Base-by-base conservation (phyloP, 2,888 invertebrate species). In the Quadroppia sp. region DNA sequence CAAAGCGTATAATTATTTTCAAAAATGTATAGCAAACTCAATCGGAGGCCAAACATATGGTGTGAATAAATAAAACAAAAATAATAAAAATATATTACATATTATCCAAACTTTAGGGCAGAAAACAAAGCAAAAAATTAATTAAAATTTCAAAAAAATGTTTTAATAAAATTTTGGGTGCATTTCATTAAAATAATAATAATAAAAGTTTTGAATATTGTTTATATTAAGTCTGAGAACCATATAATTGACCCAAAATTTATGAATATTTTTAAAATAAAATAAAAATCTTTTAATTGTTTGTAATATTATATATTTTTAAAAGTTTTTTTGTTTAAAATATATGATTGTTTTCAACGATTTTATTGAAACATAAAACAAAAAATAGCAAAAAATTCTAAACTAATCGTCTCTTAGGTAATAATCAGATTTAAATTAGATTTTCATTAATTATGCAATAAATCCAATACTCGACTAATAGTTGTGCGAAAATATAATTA, bases 161-260 rank as follows among this genome's bases (percentile, higher is more conserved):
- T 20, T 67, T 67, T 20, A 67, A 59, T 59, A n/a, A 64, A 64
- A 20, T 67, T 67, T 67, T 67, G 67, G 67, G 67, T 67, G 67
- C 40, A 67, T 67, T 67, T 42, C 36, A 67, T 67, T 67, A 67
- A 20, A 40, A 7, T 17, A 40, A 28, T 13, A 32, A 61, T 32
- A 61, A 32, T 32, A 61, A 32, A 61, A 61, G 13, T 32, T 32
- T 23, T 53, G 53, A 53, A 53, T 48, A 48, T 53, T 36, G 36
- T 36, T 36, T 36, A 36, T 36, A 36, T 36, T 7, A 11, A 36
- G 36, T 36, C 36, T 36, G 36, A 36, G 11, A 36, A 11, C 36
- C 36, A 48, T n/a, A n/a, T 48, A 48, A 48, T 48, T 48, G 48
- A 48, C 48, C 48, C 48, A 48, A 48, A 48, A 48, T n/a, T 48